Evolutionary conservation across 2,113 vertebrate species (phyloP).

Genomic region (Lipotes vexillifer): DNA sequence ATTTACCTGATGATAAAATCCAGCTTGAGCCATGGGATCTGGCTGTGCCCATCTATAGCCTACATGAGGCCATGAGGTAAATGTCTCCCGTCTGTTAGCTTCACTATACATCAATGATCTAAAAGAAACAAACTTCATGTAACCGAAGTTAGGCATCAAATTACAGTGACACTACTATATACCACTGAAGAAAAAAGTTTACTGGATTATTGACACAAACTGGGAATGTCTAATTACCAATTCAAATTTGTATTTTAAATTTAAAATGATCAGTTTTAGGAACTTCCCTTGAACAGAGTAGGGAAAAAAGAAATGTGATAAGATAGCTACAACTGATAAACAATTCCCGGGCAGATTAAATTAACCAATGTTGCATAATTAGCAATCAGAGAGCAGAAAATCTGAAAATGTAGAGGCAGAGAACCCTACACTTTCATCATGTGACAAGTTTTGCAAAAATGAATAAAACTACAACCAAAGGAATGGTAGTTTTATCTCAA

Average conservation of each 20-base stretch:
- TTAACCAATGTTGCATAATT: not conserved
- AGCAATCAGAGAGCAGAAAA: not conserved
- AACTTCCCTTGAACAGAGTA: not conserved
- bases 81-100: constrained; percentile 98
- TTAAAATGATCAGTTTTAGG: not conserved
- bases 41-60: constrained; percentile 99
- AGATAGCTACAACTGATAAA: not conserved
- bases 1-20: constrained; percentile 98
- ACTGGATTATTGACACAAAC: not conserved
- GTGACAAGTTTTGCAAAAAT: not conserved
- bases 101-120: constrained; percentile 99
- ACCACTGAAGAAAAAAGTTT: not conserved
- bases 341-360: not conserved
- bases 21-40: constrained; percentile 99
- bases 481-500: not conserved
- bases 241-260: constrained; percentile 20
- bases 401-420: not conserved
- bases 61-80: constrained; percentile 98
- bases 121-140: constrained; percentile 53
- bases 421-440: not conserved
- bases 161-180: not conserved
- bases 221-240: not conserved
- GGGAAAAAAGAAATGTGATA: constrained; percentile 14
- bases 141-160: not conserved
- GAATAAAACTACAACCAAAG: constrained; percentile 2